Base-by-base conservation (phyloP, 2,888 invertebrate species). In the Hedya salicella region DNA sequence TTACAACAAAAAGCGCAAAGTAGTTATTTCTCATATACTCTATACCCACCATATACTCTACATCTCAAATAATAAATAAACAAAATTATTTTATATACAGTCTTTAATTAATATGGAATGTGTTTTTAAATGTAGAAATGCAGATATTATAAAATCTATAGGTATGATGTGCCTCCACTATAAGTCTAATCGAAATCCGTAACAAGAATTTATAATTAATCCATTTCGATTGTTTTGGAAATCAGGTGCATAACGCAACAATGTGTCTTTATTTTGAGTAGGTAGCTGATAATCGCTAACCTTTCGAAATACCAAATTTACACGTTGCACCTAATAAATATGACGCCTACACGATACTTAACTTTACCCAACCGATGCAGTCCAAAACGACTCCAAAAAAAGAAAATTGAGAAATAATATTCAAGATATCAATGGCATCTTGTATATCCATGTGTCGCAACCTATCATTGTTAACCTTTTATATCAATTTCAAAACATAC, bases 311-410 rank as follows among this genome's bases (percentile, higher is more conserved):
- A 42, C 19, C 48, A 21, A 49, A 63, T 49, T 13, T 49, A 21
- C 42, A 46, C 25, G 13, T 19, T 63, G 16, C 49, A 53, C 40
- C 46, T 30, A 57, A 40, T 11, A 48, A 39, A 25, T 16, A 46
- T 21, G 9, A 54, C 54, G 25, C 52, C 60, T 48, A 48, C 65
- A 16, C 52, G 53, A 57, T 54, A 42, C 46, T 14, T 42, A 40
- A 16, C 17, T 30, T 65, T 52, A 21, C 42, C 16, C 48, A 61
- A 52, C 63, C 14, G 11, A 44, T 52, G 54, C 13, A 50, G 19
- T 39, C 19, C 16, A 21, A 57, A 57, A 49, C 49, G 17, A 39
- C 30, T 42, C 49, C 53, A 25, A 53, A 39, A 65, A 59, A 53
- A 19, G 17, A 16, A 60, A 21, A 40, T 61, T 54, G 36, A 40